phyloP scores from a whole-genome alignment of 2,888 invertebrate genomes.

The Blera fallax region DNA sequence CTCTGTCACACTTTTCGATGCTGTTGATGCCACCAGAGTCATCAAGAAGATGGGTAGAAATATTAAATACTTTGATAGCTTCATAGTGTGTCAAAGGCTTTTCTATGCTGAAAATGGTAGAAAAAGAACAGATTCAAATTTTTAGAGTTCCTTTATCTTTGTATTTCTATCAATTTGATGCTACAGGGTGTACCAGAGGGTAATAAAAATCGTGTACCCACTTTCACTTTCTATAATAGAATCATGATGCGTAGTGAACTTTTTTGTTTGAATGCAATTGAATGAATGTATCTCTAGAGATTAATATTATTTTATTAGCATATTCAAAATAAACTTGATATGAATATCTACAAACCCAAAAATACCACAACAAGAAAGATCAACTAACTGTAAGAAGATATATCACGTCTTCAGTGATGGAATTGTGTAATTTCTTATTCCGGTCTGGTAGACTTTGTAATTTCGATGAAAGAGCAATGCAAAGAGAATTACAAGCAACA shows the following conservation, averaged over 20 bases:
- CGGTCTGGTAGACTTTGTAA: not conserved
- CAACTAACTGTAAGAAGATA: not conserved
- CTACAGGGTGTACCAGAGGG: too few relatives aligned
- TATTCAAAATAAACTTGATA: not conserved
- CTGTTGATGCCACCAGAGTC: constrained; percentile 3
- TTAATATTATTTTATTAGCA: not conserved
- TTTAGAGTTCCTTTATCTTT: too few relatives aligned
- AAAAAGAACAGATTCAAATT: not conserved
- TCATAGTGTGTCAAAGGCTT: constrained; percentile 4
- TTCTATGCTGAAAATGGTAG: not conserved
- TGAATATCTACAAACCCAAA: not conserved
- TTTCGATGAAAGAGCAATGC: not conserved
- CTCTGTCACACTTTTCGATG: constrained; percentile 30
- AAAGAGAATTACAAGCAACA: not conserved
- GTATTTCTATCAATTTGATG: too few relatives aligned
- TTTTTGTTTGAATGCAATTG: not conserved
- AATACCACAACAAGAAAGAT: not conserved
- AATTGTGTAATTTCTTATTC: constrained; percentile 13
- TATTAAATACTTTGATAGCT: constrained; percentile 32
- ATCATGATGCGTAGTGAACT: not conserved
- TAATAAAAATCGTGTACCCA: too few relatives aligned
- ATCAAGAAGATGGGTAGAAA: constrained; percentile 44
- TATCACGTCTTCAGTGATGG: not conserved
- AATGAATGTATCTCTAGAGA: not conserved
- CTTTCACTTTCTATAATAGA: too few relatives aligned